These are phyloP conservation scores for Halictus ligatus DNA, from an alignment of 2,888 invertebrate species.

Conservation along the genomic window DNA sequence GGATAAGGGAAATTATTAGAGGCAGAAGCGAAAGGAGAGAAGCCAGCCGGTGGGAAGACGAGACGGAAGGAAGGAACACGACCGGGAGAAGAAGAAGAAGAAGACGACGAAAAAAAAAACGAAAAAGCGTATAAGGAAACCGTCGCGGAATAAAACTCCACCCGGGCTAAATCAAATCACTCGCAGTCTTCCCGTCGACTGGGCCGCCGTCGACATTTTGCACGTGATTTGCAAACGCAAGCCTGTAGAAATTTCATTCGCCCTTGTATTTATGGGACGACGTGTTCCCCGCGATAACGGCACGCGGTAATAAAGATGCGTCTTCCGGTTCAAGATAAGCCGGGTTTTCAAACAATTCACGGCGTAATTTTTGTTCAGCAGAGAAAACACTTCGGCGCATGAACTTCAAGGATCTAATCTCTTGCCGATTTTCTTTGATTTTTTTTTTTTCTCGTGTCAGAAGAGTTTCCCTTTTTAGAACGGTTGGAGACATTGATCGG, in stretches of 20 bases:
- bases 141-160: conserved; percentile 24
- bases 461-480: too few relatives aligned
- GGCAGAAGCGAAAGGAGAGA: conserved; percentile 10
- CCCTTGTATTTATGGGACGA: conserved; percentile 20
- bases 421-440: too few relatives aligned
- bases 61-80: background rate
- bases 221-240: conserved; percentile 52
- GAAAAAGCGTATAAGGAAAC: background rate
- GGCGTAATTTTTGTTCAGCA: background rate
- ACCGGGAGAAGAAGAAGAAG: background rate
- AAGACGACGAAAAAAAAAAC: background rate
- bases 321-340: background rate
- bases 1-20: conserved; percentile 52
- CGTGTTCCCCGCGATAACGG: conserved; percentile 25
- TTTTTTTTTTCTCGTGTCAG: too few relatives aligned
- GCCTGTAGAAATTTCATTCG: conserved; percentile 35
- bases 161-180: conserved; percentile 57
- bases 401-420: background rate
- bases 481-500: too few relatives aligned
- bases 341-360: background rate
- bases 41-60: background rate
- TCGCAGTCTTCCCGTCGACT: conserved; percentile 15
- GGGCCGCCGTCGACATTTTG: conserved; percentile 39
- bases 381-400: too few relatives aligned
- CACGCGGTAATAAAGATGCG: conserved; percentile 4